Evolutionary conservation across 2,113 vertebrate genomes (phyloP).

Genomic region (Telmatochromis brachygnathus): DNA sequence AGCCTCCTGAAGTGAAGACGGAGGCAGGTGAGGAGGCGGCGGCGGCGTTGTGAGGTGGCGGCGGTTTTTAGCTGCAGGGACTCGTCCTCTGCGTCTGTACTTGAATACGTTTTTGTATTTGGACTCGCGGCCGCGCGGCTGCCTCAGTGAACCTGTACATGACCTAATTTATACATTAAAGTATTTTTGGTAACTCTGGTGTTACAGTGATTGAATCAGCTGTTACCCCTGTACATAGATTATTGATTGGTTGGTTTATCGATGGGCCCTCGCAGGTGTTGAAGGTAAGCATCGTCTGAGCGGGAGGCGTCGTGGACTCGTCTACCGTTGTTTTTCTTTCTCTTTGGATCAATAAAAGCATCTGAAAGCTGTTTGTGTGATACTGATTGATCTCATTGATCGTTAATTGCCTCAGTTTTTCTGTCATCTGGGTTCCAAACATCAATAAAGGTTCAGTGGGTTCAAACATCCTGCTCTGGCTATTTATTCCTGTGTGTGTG

Average conservation of each 20-base stretch:
- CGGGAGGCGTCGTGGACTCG: not conserved
- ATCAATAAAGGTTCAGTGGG: conserved; percentile 35
- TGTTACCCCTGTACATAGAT: not conserved
- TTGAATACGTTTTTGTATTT: conserved; percentile 99
- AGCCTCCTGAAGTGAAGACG: conserved; percentile 15
- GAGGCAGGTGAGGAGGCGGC: conserved; percentile 9
- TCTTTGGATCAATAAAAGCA: conserved; percentile 56
- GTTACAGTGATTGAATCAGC: conserved; percentile 79
- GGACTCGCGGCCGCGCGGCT: conserved; percentile 78
- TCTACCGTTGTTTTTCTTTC: not conserved
- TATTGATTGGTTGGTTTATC: not conserved
- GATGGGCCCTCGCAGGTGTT: conserved; percentile 10
- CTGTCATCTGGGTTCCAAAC: conserved; percentile 14
- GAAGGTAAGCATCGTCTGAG: conserved; percentile 55
- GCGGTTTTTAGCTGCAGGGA: not conserved
- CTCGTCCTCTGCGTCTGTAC: not conserved
- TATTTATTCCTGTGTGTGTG: not conserved
- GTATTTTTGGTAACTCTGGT: conserved; percentile 98
- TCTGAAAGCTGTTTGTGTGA: conserved; percentile 60
- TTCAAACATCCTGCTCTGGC: not conserved
- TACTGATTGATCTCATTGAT: conserved; percentile 22
- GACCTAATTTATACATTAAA: conserved; percentile 98
- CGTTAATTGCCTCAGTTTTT: not conserved
- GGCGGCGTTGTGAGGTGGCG: not conserved
- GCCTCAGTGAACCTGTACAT: conserved; percentile 74